Conservation (phyloP, 92 coral and sea anemone genomes). For the Zoanthus sansibaricus region DNA sequence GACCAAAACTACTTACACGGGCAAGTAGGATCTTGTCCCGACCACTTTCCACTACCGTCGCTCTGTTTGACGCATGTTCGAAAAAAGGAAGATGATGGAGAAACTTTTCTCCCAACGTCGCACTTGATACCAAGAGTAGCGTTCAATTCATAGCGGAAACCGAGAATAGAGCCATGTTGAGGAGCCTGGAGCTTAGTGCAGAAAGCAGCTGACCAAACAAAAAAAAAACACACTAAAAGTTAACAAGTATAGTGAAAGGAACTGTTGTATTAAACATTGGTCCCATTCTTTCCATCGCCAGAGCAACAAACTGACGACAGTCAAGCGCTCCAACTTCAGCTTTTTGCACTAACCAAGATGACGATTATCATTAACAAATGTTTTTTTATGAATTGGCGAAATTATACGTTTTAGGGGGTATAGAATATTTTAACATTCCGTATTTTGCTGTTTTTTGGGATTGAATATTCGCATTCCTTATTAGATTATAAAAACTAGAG, state of each 20-base stretch:
- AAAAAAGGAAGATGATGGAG: slow-evolving; percentile 82
- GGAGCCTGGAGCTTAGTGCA: slow-evolving; percentile 85
- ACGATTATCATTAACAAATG: too few relatives aligned
- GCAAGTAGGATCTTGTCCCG: slow-evolving; percentile 86
- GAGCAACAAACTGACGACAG: too few relatives aligned
- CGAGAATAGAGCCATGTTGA: slow-evolving; percentile 78
- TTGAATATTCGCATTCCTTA: too few relatives aligned
- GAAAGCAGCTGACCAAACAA: slow-evolving; percentile 79
- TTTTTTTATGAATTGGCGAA: too few relatives aligned
- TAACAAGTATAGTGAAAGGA: not conserved
- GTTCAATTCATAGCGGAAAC: slow-evolving; percentile 88
- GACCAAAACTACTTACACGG: slow-evolving; percentile 63
- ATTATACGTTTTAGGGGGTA: too few relatives aligned
- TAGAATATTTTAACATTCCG: too few relatives aligned
- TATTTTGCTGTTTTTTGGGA: too few relatives aligned
- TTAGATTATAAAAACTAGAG: too few relatives aligned
- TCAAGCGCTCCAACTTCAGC: too few relatives aligned
- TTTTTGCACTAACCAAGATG: too few relatives aligned
- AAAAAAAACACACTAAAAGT: not conserved
- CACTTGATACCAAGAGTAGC: slow-evolving; percentile 96
- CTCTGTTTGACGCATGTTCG: slow-evolving; percentile 72
- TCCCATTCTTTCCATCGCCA: too few relatives aligned
- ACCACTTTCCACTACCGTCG: slow-evolving; percentile 81
- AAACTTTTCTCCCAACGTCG: slow-evolving; percentile 72
- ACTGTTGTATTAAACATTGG: too few relatives aligned